A percentile compares a stretch with the other conserved stretches of the same genome.
These are phyloP conservation scores for Eupeodes luniger DNA, from an alignment of 2,888 invertebrate genomes.

Conservation along the genomic window DNA sequence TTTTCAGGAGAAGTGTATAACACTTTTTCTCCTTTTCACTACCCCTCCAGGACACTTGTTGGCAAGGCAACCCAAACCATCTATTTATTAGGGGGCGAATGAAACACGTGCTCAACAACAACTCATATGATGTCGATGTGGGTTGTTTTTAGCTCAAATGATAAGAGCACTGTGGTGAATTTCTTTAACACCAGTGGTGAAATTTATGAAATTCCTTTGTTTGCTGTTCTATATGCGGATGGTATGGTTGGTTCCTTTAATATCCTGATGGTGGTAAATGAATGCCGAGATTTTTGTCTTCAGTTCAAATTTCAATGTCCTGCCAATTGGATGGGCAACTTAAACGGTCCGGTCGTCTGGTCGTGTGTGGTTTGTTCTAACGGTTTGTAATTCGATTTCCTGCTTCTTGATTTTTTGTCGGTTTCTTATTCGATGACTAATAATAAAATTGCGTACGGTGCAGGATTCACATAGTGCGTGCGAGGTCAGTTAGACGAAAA, in stretches of 20 bases:
- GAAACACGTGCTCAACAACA: slow-evolving; percentile 37
- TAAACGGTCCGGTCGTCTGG: slow-evolving; percentile 24
- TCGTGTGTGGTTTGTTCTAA: not conserved
- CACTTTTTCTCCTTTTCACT: slow-evolving; percentile 46
- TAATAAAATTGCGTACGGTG: slow-evolving; percentile 18
- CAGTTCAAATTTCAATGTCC: slow-evolving; percentile 71
- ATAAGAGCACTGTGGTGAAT: slow-evolving; percentile 63
- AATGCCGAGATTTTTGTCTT: slow-evolving; percentile 50
- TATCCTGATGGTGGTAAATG: slow-evolving; percentile 50
- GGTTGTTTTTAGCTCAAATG: slow-evolving; percentile 43
- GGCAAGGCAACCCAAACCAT: not conserved
- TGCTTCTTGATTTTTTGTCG: not conserved
- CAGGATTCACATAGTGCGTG: slow-evolving; percentile 7
- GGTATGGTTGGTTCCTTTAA: slow-evolving; percentile 12
- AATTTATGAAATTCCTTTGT: slow-evolving; percentile 43
- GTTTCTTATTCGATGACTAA: slow-evolving; percentile 10
- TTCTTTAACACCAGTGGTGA: slow-evolving; percentile 46
- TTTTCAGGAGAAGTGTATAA: slow-evolving; percentile 54
- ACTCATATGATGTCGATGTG: not conserved
- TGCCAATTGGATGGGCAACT: slow-evolving; percentile 59
- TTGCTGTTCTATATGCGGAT: slow-evolving; percentile 1
- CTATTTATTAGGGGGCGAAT: not conserved
- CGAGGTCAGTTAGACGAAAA: not conserved
- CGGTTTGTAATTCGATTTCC: slow-evolving; percentile 9
- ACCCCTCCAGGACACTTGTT: slow-evolving; percentile 63